Evolutionary conservation across 2,113 vertebrate species (phyloP), one percentile per base, ranked within the genome.

Genomic region (Mugil cephalus): DNA sequence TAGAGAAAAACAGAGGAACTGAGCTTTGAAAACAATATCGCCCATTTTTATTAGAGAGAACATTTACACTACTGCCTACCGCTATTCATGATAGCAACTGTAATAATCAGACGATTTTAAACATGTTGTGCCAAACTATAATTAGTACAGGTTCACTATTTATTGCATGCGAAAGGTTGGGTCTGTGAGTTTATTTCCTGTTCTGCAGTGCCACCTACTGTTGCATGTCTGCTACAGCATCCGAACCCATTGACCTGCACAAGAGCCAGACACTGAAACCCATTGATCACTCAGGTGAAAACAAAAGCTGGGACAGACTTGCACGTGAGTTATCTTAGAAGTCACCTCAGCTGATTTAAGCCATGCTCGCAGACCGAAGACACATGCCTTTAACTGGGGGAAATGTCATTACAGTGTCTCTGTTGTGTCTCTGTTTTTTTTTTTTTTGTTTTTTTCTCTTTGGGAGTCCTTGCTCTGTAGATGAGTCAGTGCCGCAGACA

Each of bases 191-290:
- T 69, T 3, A 74, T 84, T 64, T 34, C 15, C 46, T 19, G 55
- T 81, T 12, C 9, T 35, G 18, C 46, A 64, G 65, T 52, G 85
- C 85, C 89, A 74, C 21, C 85, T 87, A 39, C 43, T 87, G 88
- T 1, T 1, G 3, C 19, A 53, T 9, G 14, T 10, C 0, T 21
- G 65, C 43, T 36, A 77, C 3, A 35, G 74, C 74, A 10, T 11
- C 17, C 18, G 63, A 84, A 86, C 78, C 50, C 78, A 51, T 0
- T 77, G 69, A 84, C 67, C 67, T 36, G 17, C 1, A 40, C 3
- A 2, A 18, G 50, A 48, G 17, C 2, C 47, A 38, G 11, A 11
- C 13, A 48, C 55, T 62, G 50, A 79, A 61, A 63, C 11, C 8
- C 53, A 70, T 76, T 11, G 1, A 58, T 80, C 67, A 36, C 34